Conservation (phyloP, 2,797 vertebrate genomes). For the Momotus momota region DNA sequence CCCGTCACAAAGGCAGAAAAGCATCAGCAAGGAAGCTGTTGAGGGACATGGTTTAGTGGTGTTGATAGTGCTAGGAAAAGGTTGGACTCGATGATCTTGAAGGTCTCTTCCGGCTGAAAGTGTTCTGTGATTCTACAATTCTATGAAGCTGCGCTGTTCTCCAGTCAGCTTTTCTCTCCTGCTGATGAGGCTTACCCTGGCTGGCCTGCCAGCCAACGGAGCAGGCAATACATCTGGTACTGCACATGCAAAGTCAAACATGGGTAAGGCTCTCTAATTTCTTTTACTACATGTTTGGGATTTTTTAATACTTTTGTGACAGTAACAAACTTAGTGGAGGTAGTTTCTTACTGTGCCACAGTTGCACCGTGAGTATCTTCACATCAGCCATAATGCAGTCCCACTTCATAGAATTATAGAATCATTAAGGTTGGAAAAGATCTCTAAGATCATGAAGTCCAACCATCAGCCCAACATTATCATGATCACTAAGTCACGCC, state of each 20-base stretch:
- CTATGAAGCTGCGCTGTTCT: not conserved
- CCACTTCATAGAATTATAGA: not conserved
- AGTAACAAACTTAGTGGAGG: not conserved
- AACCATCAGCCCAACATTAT: too few species aligned
- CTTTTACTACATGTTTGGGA: not conserved
- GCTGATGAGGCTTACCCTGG: not conserved
- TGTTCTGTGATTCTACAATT: too few species aligned
- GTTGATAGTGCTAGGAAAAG: too few species aligned
- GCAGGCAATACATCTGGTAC: not conserved
- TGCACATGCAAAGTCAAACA: not conserved
- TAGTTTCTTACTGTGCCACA: not conserved
- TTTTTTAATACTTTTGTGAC: not conserved
- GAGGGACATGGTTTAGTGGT: too few species aligned
- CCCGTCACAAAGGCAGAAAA: not conserved
- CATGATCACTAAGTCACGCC: too few species aligned
- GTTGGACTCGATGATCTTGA: too few species aligned
- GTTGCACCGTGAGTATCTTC: not conserved
- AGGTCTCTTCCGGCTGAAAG: too few species aligned
- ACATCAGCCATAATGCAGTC: not conserved
- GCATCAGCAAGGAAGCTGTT: not conserved
- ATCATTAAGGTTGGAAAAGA: not conserved
- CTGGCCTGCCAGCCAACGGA: not conserved
- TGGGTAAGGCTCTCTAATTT: not conserved
- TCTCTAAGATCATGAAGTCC: too few species aligned
- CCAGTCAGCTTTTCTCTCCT: not conserved